Evolutionary conservation across 2,113 vertebrate genomes (phyloP), one percentile per base, ranked within the genome.

Genomic region (Haemorhous mexicanus): DNA sequence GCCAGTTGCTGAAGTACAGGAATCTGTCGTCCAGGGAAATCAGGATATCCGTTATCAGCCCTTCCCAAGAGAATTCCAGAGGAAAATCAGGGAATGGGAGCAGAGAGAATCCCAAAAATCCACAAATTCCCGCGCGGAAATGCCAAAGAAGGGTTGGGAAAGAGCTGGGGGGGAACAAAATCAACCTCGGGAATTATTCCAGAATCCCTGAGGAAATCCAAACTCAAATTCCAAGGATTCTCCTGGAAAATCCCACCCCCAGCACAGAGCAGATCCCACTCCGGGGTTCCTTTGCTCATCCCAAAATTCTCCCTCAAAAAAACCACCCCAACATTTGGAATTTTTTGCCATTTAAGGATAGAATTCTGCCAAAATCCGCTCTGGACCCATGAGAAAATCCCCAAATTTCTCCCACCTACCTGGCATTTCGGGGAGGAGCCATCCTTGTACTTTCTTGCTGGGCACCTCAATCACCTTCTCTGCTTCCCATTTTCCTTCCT

Each of bases 121-220:
- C 41, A 13, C 3, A 13, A 58, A 16, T 44, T 58, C 72, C 53
- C 53, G 0, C 0, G 1, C 2, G 41, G 53, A 44, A 35, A 11
- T 0, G 0, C 10, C 53, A 7, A 35, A 12, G 21, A 74, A 22
- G 53, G 53, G 4, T 16, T 28, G 41, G 70, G 33, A 27, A 44
- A 2, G 27, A 21, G 13, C 1, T 15, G 39, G 53, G 52, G 52
- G 20, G 7, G 10, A 43, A 26, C 7, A 33, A 17, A 8, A 21
- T 44, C 5, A 13, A 21, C 23, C 17, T 73, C 1, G 5, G 50
- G 37, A 37, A 27, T n/a, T 2, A 16, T 9, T 41, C 22, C 22
- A 15, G 22, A 59, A 62, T 39, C 13, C 37, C 37, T 41, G 37
- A 41, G 61, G 24, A 61, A 61, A 30, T 63, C 6, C 39, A 56